Percentiles rank a stretch among this genome's conserved stretches.
Conservation (phyloP, 2,797 vertebrate species). For the Babyrousa celebensis region DNA sequence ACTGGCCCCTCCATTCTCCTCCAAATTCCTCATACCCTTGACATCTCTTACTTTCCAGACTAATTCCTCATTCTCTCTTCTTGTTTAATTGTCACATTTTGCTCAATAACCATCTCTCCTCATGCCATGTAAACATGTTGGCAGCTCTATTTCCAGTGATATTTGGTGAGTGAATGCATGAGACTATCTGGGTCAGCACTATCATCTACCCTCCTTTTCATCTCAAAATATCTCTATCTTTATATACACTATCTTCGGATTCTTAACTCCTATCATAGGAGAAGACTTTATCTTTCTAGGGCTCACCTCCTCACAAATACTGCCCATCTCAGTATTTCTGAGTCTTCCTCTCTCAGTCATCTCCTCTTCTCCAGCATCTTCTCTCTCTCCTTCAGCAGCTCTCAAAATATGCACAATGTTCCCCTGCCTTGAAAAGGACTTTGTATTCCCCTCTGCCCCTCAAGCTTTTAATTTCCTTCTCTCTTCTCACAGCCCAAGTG, state of each 20-base stretch:
- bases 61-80: background rate
- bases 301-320: background rate
- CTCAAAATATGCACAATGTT: constrained; percentile 7
- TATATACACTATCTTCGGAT: background rate
- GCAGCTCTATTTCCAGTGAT: background rate
- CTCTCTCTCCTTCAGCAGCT: background rate
- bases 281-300: background rate
- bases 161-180: background rate
- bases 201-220: background rate
- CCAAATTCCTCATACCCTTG: background rate
- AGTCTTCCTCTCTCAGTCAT: background rate
- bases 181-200: background rate
- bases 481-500: background rate
- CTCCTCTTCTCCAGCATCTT: background rate
- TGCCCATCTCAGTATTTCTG: background rate
- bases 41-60: background rate
- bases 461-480: background rate
- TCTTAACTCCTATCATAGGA: background rate
- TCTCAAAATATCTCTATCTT: background rate
- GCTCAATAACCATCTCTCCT: background rate
- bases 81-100: background rate
- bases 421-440: background rate
- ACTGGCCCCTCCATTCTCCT: background rate
- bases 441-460: background rate
- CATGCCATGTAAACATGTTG: background rate